These are phyloP conservation scores for Lethenteron camtschaticum DNA, from an alignment of 2,113 vertebrate species.

Conservation along the genomic window DNA sequence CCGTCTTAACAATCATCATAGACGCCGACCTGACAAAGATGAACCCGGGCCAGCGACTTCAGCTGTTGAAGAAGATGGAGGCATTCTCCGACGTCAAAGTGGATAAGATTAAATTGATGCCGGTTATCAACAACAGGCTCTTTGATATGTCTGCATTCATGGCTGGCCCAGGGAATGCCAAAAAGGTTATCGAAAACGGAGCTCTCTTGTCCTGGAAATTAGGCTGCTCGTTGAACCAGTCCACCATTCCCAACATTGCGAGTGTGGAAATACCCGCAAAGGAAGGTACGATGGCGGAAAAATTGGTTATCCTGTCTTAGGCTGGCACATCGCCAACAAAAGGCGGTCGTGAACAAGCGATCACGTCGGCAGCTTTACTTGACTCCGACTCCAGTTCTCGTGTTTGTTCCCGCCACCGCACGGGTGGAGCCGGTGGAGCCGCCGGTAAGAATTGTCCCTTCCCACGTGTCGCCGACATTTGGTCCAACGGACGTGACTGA, in stretches of 20 bases:
- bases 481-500: conserved; percentile 19
- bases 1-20: conserved; percentile 72
- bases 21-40: conserved; percentile 92
- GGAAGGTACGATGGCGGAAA: conserved; percentile 68
- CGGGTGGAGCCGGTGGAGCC: conserved; percentile 46
- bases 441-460: conserved; percentile 49
- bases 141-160: conserved; percentile 97
- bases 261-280: conserved; percentile 66
- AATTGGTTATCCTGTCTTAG: conserved; percentile 76
- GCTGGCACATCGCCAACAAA: conserved; percentile 94
- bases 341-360: conserved; percentile 53
- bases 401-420: conserved; percentile 50
- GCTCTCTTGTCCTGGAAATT: conserved; percentile 80
- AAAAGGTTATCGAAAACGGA: conserved; percentile 87
- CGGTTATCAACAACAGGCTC: conserved; percentile 81
- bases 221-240: conserved; percentile 66
- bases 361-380: conserved; percentile 63
- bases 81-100: conserved; percentile 58
- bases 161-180: conserved; percentile 89
- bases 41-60: conserved; percentile 53
- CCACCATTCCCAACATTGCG: conserved; percentile 58
- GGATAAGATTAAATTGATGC: conserved; percentile 63
- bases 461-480: conserved; percentile 58
- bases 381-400: conserved; percentile 64
- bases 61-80: conserved; percentile 45